phyloP scores from a whole-genome alignment of 2,888 invertebrate species.

The Melinaea marsaeus region DNA sequence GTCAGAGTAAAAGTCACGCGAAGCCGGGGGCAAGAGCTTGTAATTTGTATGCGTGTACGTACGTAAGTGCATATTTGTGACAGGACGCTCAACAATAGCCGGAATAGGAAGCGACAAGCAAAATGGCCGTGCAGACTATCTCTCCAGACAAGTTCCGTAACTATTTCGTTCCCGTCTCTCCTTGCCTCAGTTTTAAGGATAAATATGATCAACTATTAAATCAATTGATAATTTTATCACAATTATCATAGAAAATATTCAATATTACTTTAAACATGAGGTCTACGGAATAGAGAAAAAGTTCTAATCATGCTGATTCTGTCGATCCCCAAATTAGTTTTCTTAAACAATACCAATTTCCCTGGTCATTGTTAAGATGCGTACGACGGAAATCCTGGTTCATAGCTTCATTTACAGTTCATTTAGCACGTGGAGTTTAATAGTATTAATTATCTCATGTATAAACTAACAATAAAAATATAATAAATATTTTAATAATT shows the following conservation, averaged over 20 bases:
- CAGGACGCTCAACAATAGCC: slow-evolving; percentile 75
- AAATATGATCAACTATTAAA: slow-evolving; percentile 12
- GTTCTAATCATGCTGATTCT: too few species aligned
- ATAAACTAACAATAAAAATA: too few species aligned
- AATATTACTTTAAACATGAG: too few species aligned
- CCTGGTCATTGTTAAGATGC: slow-evolving; percentile 25
- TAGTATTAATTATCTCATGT: too few species aligned
- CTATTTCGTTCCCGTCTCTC: slow-evolving; percentile 49
- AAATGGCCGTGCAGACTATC: slow-evolving; percentile 60
- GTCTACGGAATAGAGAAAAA: too few species aligned
- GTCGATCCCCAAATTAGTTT: not conserved
- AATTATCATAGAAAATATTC: not conserved
- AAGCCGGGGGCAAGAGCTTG: slow-evolving; percentile 36
- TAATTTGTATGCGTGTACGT: slow-evolving; percentile 46
- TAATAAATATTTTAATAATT: too few species aligned
- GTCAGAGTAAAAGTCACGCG: slow-evolving; percentile 27
- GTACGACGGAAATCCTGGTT: slow-evolving; percentile 65
- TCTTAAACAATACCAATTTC: not conserved
- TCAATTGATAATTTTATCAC: slow-evolving; percentile 11
- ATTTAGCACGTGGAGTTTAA: slow-evolving; percentile 26
- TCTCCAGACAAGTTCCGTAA: slow-evolving; percentile 67
- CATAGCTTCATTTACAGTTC: slow-evolving; percentile 39
- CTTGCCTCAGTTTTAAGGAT: slow-evolving; percentile 36
- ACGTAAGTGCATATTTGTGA: slow-evolving; percentile 53
- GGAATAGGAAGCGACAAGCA: slow-evolving; percentile 73